Evolutionary conservation across 2,888 invertebrate genomes (phyloP), one percentile per base, ranked within the genome.

Genomic region (Hedya salicella): DNA sequence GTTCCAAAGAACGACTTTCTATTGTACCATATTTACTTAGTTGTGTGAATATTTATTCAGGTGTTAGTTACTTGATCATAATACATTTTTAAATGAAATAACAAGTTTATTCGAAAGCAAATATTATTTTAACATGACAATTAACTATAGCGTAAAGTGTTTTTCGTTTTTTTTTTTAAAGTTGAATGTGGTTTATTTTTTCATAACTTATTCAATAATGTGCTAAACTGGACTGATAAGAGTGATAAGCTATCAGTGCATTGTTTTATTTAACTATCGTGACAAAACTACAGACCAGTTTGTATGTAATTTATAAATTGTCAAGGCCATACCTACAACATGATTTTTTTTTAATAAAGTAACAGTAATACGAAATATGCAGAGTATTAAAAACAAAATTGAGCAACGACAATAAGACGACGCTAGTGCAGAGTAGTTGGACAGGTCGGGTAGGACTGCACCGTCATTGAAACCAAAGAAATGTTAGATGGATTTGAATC

Each of bases 11-110:
- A 52, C 13, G 4, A 52, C 14, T 36, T 30, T 52, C 1, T 6
- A 57, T 36, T 57, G 32, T 21, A 11, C 3, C 40, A 36, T 32
- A 19, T 64, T 52, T 59, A 59, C 50, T 56, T 59, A 64, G 52
- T 25, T 64, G 57, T 36, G 5, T n/a, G 4, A 14, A 44, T 52
- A 16, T 59, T 64, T 57, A 17, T 44, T 25, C 64, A 59, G 36
- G 44, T 59, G 64, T 13, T 21, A 32, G 64, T 13, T 21, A 32
- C 9, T 40, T 11, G 1, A 13, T 54, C 11, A n/a, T 42, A 52
- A 19, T n/a, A 17, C 11, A 63, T 42, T 30, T 9, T 32, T 25
- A 40, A n/a, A 48, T 11, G 13, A 36, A 42, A 61, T 30, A 57
- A 64, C 48, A 63, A 40, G 25, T 54, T 32, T 50, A 50, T 50